phyloP scores from a whole-genome alignment of 1,140 invertebrate genomes.

The Zaprionus ghesquierei region DNA sequence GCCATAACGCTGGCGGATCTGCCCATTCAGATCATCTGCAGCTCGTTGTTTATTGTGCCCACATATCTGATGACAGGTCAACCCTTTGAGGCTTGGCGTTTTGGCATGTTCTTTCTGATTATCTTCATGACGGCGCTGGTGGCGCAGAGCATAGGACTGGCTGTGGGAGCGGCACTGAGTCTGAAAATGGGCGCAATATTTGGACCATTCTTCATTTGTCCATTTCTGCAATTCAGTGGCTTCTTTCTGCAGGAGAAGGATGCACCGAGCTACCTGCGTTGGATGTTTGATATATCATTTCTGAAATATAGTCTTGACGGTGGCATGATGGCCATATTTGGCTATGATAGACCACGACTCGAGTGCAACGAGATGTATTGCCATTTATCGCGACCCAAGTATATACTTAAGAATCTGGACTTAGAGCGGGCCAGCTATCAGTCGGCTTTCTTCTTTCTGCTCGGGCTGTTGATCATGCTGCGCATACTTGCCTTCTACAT shows the following conservation, averaged over 20 bases:
- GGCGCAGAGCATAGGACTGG: constrained; percentile 91
- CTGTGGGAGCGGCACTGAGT: constrained; percentile 91
- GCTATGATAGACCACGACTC: constrained; percentile 87
- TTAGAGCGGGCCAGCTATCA: constrained; percentile 85
- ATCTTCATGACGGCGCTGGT: constrained; percentile 91
- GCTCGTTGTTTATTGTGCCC: constrained; percentile 88
- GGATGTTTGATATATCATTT: constrained; percentile 94
- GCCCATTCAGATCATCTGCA: constrained; percentile 92
- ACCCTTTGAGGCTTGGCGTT: constrained; percentile 87
- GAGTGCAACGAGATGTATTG: constrained; percentile 87
- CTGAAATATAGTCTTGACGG: constrained; percentile 90
- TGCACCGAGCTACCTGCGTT: constrained; percentile 90
- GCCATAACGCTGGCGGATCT: constrained; percentile 93
- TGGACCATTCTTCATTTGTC: constrained; percentile 92
- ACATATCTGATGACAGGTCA: constrained; percentile 94
- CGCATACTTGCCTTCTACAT: constrained; percentile 79
- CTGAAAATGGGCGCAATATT: constrained; percentile 92
- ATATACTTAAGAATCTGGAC: constrained; percentile 88
- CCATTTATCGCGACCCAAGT: constrained; percentile 87
- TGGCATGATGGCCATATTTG: constrained; percentile 85
- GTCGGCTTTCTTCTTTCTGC: constrained; percentile 57
- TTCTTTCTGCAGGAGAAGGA: constrained; percentile 94
- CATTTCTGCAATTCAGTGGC: constrained; percentile 93
- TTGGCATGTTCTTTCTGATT: constrained; percentile 88
- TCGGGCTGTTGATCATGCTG: constrained; percentile 61